Conservation (phyloP, 1,140 invertebrate genomes). For the Caenorhabditis tropicalis region DNA sequence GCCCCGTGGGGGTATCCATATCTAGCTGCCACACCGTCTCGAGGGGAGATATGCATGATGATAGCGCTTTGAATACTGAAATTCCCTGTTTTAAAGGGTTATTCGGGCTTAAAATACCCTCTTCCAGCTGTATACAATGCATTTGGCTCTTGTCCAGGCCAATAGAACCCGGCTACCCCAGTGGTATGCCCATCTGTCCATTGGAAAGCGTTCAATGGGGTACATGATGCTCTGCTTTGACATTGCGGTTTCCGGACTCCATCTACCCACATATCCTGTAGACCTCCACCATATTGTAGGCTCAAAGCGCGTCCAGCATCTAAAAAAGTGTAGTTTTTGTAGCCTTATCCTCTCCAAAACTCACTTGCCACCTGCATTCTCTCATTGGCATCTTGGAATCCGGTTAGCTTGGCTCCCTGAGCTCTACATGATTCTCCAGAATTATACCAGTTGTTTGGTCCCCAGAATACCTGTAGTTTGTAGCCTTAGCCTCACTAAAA, state of each 20-base stretch:
- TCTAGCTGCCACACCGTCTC: background rate
- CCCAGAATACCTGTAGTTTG: background rate
- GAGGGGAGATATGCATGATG: too few species aligned
- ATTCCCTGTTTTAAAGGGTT: too few species aligned
- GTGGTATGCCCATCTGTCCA: slow-evolving; percentile 6
- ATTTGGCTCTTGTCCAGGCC: background rate
- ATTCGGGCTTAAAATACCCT: too few species aligned
- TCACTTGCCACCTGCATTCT: background rate
- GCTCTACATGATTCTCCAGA: background rate
- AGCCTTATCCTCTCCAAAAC: background rate
- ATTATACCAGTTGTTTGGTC: background rate
- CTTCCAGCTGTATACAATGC: too few species aligned
- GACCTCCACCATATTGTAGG: background rate
- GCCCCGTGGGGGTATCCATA: too few species aligned
- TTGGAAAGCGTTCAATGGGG: background rate
- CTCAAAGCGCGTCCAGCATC: background rate
- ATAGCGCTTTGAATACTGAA: too few species aligned
- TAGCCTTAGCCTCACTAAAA: background rate
- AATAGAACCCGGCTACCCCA: background rate
- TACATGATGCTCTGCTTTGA: background rate
- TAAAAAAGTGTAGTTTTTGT: too few species aligned
- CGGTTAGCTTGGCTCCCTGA: background rate
- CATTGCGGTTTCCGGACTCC: background rate
- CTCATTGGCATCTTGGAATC: background rate
- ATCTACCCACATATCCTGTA: background rate